Percentiles rank a stretch among this genome's conserved stretches.
These are phyloP conservation scores for Dorcus parallelipipedus DNA, from an alignment of 2,888 invertebrate genomes.

Conservation along the genomic window DNA sequence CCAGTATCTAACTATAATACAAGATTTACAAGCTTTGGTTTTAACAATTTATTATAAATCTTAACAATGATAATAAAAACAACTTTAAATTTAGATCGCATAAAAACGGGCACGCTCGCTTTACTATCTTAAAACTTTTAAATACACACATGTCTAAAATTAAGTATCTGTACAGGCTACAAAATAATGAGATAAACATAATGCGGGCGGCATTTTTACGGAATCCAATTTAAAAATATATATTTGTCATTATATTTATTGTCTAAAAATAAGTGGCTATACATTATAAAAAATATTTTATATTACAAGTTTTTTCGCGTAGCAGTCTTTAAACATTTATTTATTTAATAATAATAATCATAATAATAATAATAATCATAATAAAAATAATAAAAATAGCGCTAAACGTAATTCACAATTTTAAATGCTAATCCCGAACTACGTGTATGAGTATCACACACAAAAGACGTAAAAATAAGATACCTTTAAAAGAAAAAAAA, in stretches of 20 bases:
- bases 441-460: too few relatives aligned
- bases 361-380: neutral
- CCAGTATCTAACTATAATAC: conserved; percentile 35
- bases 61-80: conserved; percentile 13
- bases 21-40: conserved; percentile 47
- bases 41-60: conserved; percentile 28
- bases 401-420: too few relatives aligned
- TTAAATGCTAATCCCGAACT: too few relatives aligned
- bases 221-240: conserved; percentile 1
- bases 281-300: conserved; percentile 15
- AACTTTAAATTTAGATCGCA: conserved; percentile 6
- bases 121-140: neutral
- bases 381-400: too few relatives aligned
- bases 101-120: neutral
- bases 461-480: too few relatives aligned
- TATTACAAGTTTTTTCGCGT: conserved; percentile 10
- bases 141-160: neutral
- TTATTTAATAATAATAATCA: neutral
- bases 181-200: conserved; percentile 3
- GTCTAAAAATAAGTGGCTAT: conserved; percentile 11
- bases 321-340: conserved; percentile 10
- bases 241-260: conserved; percentile 11
- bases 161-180: neutral
- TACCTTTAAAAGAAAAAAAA: too few relatives aligned
- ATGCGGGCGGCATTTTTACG: neutral